Base-by-base conservation (phyloP, 2,797 vertebrate genomes). In the Aselliscus stoliczkanus region DNA sequence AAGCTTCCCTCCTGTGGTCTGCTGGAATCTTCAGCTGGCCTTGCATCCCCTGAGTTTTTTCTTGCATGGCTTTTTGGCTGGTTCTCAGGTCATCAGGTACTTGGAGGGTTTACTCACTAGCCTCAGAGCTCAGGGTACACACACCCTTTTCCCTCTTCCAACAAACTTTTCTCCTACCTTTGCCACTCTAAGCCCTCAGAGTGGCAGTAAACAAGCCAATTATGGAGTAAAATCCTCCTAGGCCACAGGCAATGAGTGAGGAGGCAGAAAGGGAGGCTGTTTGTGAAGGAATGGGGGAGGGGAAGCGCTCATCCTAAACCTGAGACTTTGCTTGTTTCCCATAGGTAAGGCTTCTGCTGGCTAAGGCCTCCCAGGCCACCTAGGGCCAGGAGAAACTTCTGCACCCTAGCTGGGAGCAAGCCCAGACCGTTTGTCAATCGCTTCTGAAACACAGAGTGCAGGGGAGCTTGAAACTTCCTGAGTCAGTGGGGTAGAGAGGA, bases 161-260 rank as follows among this genome's bases (percentile, higher is more conserved):
- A 29, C 88, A 86, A 90, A 90, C 75, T 96, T 96, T 84, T 90
- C 92, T 97, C 88, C 95, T 54, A 73, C 65, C 56, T 82, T 82
- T 90, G 64, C 93, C 60, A 54, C 82, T 80, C 69, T 47, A 93
- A 97, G 39, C 39, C 75, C 64, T 83, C 44, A 52, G 58, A 90
- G 80, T 96, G 76, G 58, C 82, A 62, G 93, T 96, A 96, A 97
- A 96, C 92, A 92, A 95, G 77, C 73, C 90, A 94, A 67, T 96
- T 96, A 97, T 50, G 67, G 50, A 95, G 87, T 67, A 62, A 93
- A 93, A 77, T 50, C 44, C 42, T 94, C 56, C n/a, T 69, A 60
- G 79, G 90, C 76, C 54, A 72, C 42, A 72, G 86, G 42, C 75
- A 84, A 13, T 87, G 80, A 84, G 17, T 87, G 80, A 82, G 81